These are phyloP conservation scores for Sebastes jordani DNA, from an alignment of 2,797 vertebrate genomes.

Conservation along the genomic window DNA sequence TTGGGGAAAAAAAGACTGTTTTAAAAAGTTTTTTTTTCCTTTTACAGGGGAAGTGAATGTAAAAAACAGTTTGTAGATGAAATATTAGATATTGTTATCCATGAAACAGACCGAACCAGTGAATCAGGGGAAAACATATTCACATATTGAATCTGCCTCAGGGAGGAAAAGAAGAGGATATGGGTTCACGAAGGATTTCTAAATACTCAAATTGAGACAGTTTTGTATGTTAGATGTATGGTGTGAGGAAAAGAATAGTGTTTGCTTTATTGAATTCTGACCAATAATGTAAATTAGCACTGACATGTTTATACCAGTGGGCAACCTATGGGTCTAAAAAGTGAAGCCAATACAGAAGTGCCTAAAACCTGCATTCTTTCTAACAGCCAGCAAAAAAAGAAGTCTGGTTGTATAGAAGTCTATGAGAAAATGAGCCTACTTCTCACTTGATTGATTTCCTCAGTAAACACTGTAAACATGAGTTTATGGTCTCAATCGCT, in stretches of 20 bases:
- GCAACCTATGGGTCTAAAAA: background rate
- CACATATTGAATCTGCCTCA: background rate
- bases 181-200: background rate
- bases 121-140: background rate
- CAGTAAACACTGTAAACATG: background rate
- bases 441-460: background rate
- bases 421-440: background rate
- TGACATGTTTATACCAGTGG: background rate
- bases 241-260: background rate
- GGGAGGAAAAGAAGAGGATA: background rate
- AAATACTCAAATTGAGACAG: background rate
- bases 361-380: fast-evolving
- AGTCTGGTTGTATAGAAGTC: too few relatives aligned
- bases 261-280: background rate
- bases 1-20: background rate
- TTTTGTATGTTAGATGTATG: background rate
- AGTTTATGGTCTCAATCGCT: fast-evolving
- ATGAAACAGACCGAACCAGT: background rate
- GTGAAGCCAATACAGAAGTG: background rate
- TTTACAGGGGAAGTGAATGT: background rate
- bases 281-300: background rate
- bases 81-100: background rate
- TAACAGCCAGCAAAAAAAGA: background rate
- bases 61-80: constrained; percentile 1
- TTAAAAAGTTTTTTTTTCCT: background rate